These are phyloP conservation scores for Scotopteryx bipunctaria DNA, from an alignment of 2,888 invertebrate species.

Conservation along the genomic window DNA sequence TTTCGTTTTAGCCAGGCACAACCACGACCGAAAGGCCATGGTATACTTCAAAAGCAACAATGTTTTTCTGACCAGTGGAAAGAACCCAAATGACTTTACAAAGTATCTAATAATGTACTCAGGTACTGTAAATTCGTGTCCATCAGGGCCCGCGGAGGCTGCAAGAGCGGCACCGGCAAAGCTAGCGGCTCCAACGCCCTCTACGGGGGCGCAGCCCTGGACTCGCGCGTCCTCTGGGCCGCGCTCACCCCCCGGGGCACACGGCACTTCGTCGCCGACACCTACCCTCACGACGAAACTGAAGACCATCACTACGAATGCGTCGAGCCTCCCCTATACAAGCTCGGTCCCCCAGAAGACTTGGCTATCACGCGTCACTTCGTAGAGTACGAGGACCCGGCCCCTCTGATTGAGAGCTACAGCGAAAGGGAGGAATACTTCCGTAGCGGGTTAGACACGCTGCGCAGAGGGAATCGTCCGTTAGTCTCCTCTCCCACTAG, in stretches of 20 bases:
- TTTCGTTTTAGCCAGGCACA: too few species aligned
- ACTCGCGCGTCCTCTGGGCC: slow-evolving; percentile 91
- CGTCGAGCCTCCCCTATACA: slow-evolving; percentile 84
- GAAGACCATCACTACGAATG: slow-evolving; percentile 89
- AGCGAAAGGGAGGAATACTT: slow-evolving; percentile 81
- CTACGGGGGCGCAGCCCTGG: slow-evolving; percentile 81
- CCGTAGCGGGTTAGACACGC: slow-evolving; percentile 71
- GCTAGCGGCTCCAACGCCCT: slow-evolving; percentile 74
- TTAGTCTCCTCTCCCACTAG: slow-evolving; percentile 91
- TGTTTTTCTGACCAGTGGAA: too few species aligned
- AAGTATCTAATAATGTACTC: slow-evolving; percentile 26
- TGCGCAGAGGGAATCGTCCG: slow-evolving; percentile 83
- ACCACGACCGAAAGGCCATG: too few species aligned
- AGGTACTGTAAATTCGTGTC: slow-evolving; percentile 25
- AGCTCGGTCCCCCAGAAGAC: slow-evolving; percentile 76
- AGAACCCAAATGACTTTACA: neutral
- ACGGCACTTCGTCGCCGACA: slow-evolving; percentile 88
- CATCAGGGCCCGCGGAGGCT: slow-evolving; percentile 72
- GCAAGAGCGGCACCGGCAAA: slow-evolving; percentile 83
- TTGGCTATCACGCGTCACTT: slow-evolving; percentile 88
- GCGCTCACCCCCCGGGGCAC: slow-evolving; percentile 92
- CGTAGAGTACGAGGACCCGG: slow-evolving; percentile 92
- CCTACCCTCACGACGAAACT: slow-evolving; percentile 84
- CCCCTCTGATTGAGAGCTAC: slow-evolving; percentile 89
- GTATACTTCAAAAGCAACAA: too few species aligned